Base-by-base conservation (phyloP, 2,888 invertebrate species). In the Eristalis intricaria region DNA sequence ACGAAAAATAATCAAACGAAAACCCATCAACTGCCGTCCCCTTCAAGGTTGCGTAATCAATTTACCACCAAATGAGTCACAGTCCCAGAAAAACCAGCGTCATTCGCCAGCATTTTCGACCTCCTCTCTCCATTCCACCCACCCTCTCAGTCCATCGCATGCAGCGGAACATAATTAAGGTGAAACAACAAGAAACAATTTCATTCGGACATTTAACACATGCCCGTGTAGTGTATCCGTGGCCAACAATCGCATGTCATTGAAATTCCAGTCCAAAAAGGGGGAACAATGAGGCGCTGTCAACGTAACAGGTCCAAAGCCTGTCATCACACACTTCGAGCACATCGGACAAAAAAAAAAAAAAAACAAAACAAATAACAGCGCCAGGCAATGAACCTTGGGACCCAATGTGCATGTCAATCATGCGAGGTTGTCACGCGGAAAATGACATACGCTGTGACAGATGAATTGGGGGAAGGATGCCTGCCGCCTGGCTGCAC, bases 381-480 rank as follows among this genome's bases (percentile, higher is more conserved):
- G 1, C 50, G 50, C 19, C 19, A 50, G 50, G 50, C 50, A 50
- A 50, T 50, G 50, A 50, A 50, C 50, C 50, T 19, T 19, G 50
- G 5, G 50, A 2, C n/a, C 19, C 50, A 50, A 19, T 50, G 50
- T 74, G 78, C 56, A 61, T 75, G 78, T 75, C 78, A 84, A 84
- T 84, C 78, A 84, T 79, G 68, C 50, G 50, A 75, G 32, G 74
- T 74, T 66, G 84, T 75, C 84, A 79, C 61, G 84, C 70, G 79
- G 84, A 79, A 84, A 84, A 79, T 84, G 64, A 84, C 50, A 50
- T 50, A 19, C 50, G 50, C 50, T 50, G 19, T 50, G 50, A 50
- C 50, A 50, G 50, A 50, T 50, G 50, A 50, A 22, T 50, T 50
- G 50, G 50, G 19, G 19, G 50, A 19, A 19, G 50, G 19, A 50